These are phyloP conservation scores for Pocillopora grandis DNA, from an alignment of 92 coral and sea anemone genomes.

Conservation along the genomic window DNA sequence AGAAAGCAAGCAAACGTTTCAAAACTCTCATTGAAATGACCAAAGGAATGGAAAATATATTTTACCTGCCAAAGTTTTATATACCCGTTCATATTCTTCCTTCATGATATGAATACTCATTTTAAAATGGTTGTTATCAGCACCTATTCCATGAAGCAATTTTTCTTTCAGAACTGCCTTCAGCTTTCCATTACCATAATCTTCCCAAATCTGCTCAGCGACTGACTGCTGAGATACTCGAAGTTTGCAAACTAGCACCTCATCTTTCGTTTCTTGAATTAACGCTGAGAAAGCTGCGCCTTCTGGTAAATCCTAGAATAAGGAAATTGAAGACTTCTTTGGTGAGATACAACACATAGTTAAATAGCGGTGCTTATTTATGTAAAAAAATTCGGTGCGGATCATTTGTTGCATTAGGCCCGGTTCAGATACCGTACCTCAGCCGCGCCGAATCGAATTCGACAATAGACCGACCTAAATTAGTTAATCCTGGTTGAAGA, in stretches of 20 bases:
- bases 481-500: too few relatives aligned
- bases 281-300: conserved; percentile 46
- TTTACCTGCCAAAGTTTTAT: conserved; percentile 32
- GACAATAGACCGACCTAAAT: too few relatives aligned
- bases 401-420: too few relatives aligned
- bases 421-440: too few relatives aligned
- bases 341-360: too few relatives aligned
- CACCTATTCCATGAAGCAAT: conserved; percentile 27
- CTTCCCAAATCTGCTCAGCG: conserved; percentile 55
- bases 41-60: neutral
- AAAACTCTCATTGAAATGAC: neutral
- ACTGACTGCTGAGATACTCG: conserved; percentile 58
- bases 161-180: conserved; percentile 18
- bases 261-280: conserved; percentile 25
- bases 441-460: too few relatives aligned
- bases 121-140: neutral
- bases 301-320: conserved; percentile 23
- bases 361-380: too few relatives aligned
- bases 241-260: conserved; percentile 39
- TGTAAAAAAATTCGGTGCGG: too few relatives aligned
- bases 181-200: conserved; percentile 31
- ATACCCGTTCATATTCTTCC: conserved; percentile 34
- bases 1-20: neutral
- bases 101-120: conserved; percentile 37
- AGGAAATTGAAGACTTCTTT: neutral